phyloP scores from a whole-genome alignment of 2,888 invertebrate species.

The Erebia aethiops region DNA sequence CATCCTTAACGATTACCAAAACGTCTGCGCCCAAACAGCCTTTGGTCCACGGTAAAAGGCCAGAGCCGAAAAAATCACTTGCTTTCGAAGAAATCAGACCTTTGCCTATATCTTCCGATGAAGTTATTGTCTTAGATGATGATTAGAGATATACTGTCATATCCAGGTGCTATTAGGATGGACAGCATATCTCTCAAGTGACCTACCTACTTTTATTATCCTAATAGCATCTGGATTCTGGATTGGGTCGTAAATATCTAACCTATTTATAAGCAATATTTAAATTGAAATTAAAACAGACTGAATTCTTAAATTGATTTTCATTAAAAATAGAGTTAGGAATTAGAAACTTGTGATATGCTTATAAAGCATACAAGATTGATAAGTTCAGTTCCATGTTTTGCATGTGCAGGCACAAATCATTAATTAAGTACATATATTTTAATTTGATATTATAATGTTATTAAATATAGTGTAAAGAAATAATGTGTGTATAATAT shows the following conservation, averaged over 20 bases:
- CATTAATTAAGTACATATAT: not conserved
- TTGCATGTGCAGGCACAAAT: slow-evolving; percentile 5
- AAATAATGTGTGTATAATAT: not conserved
- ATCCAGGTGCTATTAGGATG: no score
- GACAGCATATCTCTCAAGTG: no score
- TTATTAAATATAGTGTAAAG: not conserved
- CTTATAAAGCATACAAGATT: no score
- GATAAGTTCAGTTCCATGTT: not conserved
- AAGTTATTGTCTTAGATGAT: slow-evolving; percentile 76
- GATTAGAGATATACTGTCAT: slow-evolving; percentile 51
- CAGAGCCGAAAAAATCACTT: slow-evolving; percentile 63
- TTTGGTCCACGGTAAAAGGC: slow-evolving; percentile 52
- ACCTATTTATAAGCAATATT: not conserved
- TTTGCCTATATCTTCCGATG: slow-evolving; percentile 66
- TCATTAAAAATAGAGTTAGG: not conserved
- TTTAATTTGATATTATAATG: not conserved
- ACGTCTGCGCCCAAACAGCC: slow-evolving; percentile 55
- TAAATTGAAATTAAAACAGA: not conserved
- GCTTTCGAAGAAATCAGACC: slow-evolving; percentile 57
- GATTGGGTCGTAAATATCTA: no score
- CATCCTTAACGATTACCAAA: slow-evolving; percentile 80
- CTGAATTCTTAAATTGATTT: not conserved
- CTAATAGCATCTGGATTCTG: no score
- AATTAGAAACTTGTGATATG: no score
- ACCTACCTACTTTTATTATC: no score